Evolutionary conservation across 2,113 vertebrate species (phyloP).

Genomic region (Psephotus haematonotus): DNA sequence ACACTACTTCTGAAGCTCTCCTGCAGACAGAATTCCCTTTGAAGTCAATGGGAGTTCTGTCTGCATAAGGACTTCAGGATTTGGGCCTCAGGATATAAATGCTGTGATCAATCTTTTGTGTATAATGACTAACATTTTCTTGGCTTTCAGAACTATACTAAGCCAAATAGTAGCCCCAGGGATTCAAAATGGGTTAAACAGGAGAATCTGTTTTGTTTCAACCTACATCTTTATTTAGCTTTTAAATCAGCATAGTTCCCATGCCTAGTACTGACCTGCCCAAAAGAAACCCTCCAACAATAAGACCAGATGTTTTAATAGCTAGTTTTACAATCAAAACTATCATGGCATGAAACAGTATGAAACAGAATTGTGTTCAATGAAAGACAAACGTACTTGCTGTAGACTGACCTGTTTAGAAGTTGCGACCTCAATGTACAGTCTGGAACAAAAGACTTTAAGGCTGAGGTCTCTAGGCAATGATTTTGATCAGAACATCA

Average conservation of each 20-base stretch:
- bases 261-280: not conserved
- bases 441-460: not conserved
- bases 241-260: not conserved
- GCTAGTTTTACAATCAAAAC: not conserved
- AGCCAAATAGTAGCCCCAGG: not conserved
- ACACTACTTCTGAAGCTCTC: constrained; percentile 8
- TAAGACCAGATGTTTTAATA: not conserved
- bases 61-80: constrained; percentile 17
- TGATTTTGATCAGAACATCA: not conserved
- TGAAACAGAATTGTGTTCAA: not conserved
- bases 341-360: not conserved
- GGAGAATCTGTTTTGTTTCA: constrained; percentile 28
- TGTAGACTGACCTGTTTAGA: not conserved
- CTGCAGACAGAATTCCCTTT: constrained; percentile 17
- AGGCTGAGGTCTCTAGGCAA: not conserved
- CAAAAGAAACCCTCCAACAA: not conserved
- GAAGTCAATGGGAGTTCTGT: constrained; percentile 32
- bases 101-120: constrained; percentile 15
- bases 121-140: constrained; percentile 28
- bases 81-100: constrained; percentile 23
- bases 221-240: not conserved
- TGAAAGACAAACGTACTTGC: not conserved
- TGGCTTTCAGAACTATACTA: constrained; percentile 39
- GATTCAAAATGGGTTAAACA: not conserved
- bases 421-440: not conserved